phyloP scores from a whole-genome alignment of 23 tunicate genomes.

The Trididemnum miniatum region DNA sequence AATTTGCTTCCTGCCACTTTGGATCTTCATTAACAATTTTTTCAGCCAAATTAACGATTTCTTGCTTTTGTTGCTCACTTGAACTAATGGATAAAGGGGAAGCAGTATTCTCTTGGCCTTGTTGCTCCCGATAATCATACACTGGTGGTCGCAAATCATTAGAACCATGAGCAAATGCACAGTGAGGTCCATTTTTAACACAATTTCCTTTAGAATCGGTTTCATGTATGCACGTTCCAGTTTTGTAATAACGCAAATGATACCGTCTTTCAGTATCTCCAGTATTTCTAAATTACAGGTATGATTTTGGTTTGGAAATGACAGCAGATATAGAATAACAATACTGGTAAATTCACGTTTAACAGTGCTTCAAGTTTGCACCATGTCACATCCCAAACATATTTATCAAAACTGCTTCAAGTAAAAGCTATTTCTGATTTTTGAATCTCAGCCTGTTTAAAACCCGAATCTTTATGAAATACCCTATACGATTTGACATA shows the following conservation, averaged over 20 bases:
- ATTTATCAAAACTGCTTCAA: no score
- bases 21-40: constrained; percentile 96
- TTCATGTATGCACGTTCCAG: constrained; percentile 98
- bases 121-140: constrained; percentile 82
- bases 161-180: constrained; percentile 99
- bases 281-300: constrained; percentile 69
- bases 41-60: constrained; percentile 68
- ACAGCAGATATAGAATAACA: no score
- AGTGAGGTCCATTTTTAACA: constrained; percentile 99
- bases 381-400: no score
- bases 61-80: constrained; percentile 35
- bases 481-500: no score
- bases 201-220: constrained; percentile 98
- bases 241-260: constrained; percentile 97
- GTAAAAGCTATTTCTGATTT: no score
- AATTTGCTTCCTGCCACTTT: constrained; percentile 96
- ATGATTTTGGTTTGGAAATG: no score
- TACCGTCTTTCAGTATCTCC: constrained; percentile 99
- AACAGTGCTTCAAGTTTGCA: no score
- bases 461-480: no score
- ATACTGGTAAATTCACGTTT: no score
- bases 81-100: background rate
- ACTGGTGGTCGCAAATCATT: constrained; percentile 92
- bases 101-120: constrained; percentile 31
- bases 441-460: no score